Conservation (phyloP, 2,797 vertebrate genomes). For the Pangasius mekongensis region DNA sequence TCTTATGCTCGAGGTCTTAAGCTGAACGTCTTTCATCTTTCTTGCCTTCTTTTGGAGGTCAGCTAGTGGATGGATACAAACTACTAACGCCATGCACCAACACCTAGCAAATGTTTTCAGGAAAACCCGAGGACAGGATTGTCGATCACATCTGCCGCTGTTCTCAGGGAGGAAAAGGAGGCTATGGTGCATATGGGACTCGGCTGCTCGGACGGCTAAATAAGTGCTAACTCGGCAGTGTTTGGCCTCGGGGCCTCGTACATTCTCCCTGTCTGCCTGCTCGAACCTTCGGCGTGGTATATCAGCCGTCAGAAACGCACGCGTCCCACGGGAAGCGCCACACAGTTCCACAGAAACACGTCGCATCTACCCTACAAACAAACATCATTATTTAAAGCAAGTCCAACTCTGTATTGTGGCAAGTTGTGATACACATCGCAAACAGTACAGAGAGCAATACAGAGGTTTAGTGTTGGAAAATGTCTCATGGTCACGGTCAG, state of each 20-base stretch:
- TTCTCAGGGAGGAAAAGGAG: neutral
- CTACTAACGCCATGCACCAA: neutral
- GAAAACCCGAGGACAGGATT: neutral
- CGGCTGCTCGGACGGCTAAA: conserved; percentile 19
- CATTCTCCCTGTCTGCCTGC: conserved; percentile 29
- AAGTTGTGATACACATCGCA: neutral
- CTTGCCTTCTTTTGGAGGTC: neutral
- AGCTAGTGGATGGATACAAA: neutral
- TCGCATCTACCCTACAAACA: neutral
- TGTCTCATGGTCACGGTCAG: conserved; percentile 30
- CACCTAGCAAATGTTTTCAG: neutral
- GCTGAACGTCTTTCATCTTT: neutral
- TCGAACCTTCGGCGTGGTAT: conserved; percentile 36
- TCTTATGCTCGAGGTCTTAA: neutral
- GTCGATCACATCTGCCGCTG: neutral
- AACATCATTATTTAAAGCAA: neutral
- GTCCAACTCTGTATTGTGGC: neutral
- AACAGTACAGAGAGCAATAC: neutral
- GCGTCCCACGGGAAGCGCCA: conserved; percentile 14
- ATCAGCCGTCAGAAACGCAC: conserved; percentile 41
- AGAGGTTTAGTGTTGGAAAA: neutral
- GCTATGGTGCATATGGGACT: neutral
- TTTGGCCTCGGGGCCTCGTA: conserved; percentile 34
- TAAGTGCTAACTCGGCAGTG: conserved; percentile 43
- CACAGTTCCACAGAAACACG: conserved; percentile 14